phyloP scores from a whole-genome alignment of 2,113 vertebrate species.

The Microcebus jonahi region DNA sequence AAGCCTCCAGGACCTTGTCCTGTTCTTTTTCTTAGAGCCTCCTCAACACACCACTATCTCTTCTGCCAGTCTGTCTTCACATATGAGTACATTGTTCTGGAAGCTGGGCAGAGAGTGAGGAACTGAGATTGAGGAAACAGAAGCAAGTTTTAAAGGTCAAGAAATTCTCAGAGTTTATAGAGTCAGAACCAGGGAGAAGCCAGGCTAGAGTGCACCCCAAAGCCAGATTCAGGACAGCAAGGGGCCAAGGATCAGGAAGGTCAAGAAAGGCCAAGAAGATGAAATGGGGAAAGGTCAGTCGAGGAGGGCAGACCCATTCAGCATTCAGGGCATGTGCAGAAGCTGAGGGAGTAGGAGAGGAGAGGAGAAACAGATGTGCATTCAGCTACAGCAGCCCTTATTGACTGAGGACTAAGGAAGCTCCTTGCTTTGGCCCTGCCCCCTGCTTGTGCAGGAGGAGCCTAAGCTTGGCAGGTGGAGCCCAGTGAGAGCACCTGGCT shows the following conservation, averaged over 20 bases:
- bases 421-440: background rate
- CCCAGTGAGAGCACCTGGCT: background rate
- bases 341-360: background rate
- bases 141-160: conserved; percentile 48
- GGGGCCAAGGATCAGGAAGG: background rate
- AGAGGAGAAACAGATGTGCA: background rate
- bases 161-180: conserved; percentile 5
- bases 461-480: background rate
- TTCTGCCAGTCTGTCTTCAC: conserved; percentile 36
- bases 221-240: background rate
- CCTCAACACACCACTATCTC: background rate
- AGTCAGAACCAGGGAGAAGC: background rate
- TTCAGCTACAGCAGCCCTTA: background rate
- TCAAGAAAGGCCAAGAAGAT: background rate
- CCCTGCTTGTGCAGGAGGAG: background rate
- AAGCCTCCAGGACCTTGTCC: background rate
- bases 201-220: background rate
- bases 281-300: background rate
- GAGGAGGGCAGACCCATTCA: background rate
- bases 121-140: conserved; percentile 13
- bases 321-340: background rate
- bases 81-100: conserved; percentile 21
- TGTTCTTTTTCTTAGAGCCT: background rate
- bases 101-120: conserved; percentile 25
- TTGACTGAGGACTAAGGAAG: background rate